Conservation (phyloP, 2,888 invertebrate genomes). For the Steinernema carpocapsae region DNA sequence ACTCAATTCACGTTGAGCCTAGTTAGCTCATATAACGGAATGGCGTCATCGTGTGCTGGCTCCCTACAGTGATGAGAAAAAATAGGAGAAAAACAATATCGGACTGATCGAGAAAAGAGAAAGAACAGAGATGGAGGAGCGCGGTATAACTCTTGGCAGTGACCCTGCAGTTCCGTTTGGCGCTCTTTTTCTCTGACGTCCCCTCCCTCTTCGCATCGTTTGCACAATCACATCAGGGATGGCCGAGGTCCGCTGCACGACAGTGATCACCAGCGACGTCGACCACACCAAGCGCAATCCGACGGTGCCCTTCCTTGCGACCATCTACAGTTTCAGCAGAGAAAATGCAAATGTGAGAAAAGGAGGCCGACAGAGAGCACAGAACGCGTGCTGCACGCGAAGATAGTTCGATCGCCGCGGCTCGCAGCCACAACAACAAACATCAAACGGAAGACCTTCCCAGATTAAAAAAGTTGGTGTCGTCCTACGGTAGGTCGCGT, state of each 20-base stretch:
- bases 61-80: not conserved
- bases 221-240: conserved; percentile 32
- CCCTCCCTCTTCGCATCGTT: conserved; percentile 32
- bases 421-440: too few relatives aligned
- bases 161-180: conserved; percentile 35
- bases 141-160: conserved; percentile 34
- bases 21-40: not conserved
- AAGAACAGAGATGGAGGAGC: conserved; percentile 21
- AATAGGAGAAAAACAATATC: not conserved
- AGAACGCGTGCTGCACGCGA: not conserved
- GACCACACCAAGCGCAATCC: conserved; percentile 28
- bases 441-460: not conserved
- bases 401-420: not conserved
- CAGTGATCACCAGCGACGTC: conserved; percentile 27
- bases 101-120: conserved; percentile 17
- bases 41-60: not conserved
- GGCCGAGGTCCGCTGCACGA: conserved; percentile 34
- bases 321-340: conserved; percentile 15
- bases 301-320: not conserved
- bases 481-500: conserved; percentile 1
- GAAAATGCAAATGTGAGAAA: conserved; percentile 8
- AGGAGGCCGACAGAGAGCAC: not conserved
- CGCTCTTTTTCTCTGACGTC: conserved; percentile 35
- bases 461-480: not conserved
- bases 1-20: too few relatives aligned